phyloP scores from a whole-genome alignment of 2,888 invertebrate species.

The Hoplodrina ambigua region DNA sequence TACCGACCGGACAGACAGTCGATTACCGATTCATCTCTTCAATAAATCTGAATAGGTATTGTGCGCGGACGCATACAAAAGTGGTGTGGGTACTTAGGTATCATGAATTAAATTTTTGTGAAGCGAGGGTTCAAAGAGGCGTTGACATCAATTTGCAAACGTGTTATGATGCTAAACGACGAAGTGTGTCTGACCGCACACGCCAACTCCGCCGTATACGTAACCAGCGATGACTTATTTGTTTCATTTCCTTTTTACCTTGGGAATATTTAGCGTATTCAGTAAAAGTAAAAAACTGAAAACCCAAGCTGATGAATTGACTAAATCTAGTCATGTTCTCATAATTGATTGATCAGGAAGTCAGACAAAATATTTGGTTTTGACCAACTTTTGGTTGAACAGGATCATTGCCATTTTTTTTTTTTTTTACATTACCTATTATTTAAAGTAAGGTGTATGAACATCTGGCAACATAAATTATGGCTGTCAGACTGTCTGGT shows the following conservation, averaged over 20 bases:
- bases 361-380: too few species aligned
- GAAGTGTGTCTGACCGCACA: conserved; percentile 59
- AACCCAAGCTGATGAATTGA: neutral
- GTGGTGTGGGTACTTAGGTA: conserved; percentile 70
- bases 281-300: neutral
- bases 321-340: neutral
- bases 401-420: neutral
- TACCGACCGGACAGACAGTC: conserved; percentile 78
- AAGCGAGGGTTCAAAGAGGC: conserved; percentile 78
- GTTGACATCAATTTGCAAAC: conserved; percentile 79
- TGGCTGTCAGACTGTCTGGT: conserved; percentile 25
- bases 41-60: conserved; percentile 86
- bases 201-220: conserved; percentile 27
- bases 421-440: neutral
- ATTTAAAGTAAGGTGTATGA: neutral
- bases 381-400: neutral
- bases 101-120: conserved; percentile 82
- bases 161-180: conserved; percentile 63
- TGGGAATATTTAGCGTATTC: neutral
- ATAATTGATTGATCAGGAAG: too few species aligned
- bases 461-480: conserved; percentile 33
- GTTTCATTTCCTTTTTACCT: neutral
- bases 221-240: conserved; percentile 7
- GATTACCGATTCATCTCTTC: conserved; percentile 82
- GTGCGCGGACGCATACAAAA: conserved; percentile 84